A percentile compares a stretch with the other conserved stretches of the same genome.
Evolutionary conservation across 2,797 vertebrate genomes (phyloP).

Genomic region (Psittacula echo): DNA sequence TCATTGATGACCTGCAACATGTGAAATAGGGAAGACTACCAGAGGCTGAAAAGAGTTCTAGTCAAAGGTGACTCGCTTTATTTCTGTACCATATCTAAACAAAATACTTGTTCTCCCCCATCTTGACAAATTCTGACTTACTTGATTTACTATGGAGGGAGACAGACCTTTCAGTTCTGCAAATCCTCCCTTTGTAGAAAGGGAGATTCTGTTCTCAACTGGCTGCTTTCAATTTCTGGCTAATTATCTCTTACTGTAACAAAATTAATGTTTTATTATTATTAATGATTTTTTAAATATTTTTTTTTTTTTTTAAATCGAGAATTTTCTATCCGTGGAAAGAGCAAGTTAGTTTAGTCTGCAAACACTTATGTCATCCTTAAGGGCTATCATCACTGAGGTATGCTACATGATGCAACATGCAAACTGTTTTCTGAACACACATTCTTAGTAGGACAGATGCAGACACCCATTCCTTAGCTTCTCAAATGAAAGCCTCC

Average conservation of each 20-base stretch:
- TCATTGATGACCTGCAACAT: not conserved
- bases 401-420: not conserved
- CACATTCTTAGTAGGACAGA: not conserved
- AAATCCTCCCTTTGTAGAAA: not conserved
- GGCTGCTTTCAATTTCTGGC: not conserved
- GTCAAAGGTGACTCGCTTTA: not conserved
- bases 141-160: not conserved
- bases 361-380: not conserved
- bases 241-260: conserved; percentile 28
- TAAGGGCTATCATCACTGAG: not conserved
- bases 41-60: not conserved
- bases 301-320: not conserved
- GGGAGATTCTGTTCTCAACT: conserved; percentile 9
- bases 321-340: not conserved
- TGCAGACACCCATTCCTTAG: not conserved
- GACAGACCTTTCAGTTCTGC: not conserved
- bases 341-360: not conserved
- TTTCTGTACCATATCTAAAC: not conserved
- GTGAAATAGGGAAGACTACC: not conserved
- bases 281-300: no score
- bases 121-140: not conserved
- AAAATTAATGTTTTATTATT: not conserved
- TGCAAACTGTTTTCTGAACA: not conserved
- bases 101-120: not conserved
- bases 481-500: not conserved